Evolutionary conservation across 2,888 invertebrate genomes (phyloP).

Genomic region (Drosophila conformis): DNA sequence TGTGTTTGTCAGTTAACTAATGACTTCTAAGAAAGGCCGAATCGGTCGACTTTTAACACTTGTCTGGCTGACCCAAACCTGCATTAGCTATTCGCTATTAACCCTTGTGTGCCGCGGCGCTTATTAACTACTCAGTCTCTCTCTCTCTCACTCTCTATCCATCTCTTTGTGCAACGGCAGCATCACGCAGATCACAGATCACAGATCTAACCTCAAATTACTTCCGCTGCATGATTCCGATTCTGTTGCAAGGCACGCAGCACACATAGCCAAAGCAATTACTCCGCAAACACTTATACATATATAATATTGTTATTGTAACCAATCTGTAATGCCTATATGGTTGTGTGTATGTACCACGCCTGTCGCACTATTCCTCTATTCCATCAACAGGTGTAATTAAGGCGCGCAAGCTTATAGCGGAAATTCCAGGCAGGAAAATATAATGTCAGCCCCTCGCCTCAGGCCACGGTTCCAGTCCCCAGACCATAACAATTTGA

Average conservation of each 20-base stretch:
- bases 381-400: conserved; percentile 71
- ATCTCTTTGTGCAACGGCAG: conserved; percentile 21
- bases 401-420: conserved; percentile 61
- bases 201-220: conserved; percentile 76
- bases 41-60: conserved; percentile 64
- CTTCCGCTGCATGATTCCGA: conserved; percentile 77
- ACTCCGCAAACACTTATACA: conserved; percentile 39
- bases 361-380: conserved; percentile 63
- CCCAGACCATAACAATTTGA: conserved; percentile 72
- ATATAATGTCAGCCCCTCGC: conserved; percentile 41
- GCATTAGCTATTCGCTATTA: conserved; percentile 60
- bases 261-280: conserved; percentile 60
- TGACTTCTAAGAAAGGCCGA: conserved; percentile 54
- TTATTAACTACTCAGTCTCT: conserved; percentile 62
- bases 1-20: conserved; percentile 45
- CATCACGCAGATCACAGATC: conserved; percentile 44
- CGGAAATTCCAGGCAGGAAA: conserved; percentile 81
- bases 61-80: conserved; percentile 40
- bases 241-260: conserved; percentile 43
- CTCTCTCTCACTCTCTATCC: neutral
- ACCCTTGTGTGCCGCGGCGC: conserved; percentile 51
- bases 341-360: conserved; percentile 29
- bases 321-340: conserved; percentile 52
- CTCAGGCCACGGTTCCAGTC: neutral
- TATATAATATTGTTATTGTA: conserved; percentile 5